Evolutionary conservation across 2,888 invertebrate genomes (phyloP).

Genomic region (Bombylius discolor): DNA sequence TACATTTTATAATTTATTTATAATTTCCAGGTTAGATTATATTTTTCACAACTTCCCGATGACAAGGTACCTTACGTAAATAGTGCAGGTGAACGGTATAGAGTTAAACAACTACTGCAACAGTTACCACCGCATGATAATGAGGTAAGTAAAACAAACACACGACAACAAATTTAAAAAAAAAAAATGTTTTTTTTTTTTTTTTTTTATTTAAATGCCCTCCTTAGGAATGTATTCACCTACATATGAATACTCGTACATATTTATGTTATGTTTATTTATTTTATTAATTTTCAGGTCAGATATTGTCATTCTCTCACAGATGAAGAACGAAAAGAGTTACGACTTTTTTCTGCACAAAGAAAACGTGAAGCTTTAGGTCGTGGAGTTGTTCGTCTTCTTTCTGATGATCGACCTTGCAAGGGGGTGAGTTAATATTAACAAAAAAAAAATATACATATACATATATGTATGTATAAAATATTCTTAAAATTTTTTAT

Average conservation of each 20-base stretch:
- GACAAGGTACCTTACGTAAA: slow-evolving; percentile 96
- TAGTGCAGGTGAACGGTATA: slow-evolving; percentile 85
- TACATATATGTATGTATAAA: no score
- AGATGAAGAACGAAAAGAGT: slow-evolving; percentile 86
- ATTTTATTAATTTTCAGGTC: slow-evolving; percentile 41
- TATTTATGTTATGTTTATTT: no score
- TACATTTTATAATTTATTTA: background rate
- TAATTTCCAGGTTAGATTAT: slow-evolving; percentile 78
- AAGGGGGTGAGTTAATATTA: slow-evolving; percentile 52
- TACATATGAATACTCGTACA: no score
- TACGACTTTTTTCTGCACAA: slow-evolving; percentile 83
- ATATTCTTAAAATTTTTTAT: no score
- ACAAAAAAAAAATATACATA: no score
- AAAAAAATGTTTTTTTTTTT: no score
- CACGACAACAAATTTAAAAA: no score
- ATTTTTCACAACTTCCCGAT: slow-evolving; percentile 89
- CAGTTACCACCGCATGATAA: slow-evolving; percentile 97
- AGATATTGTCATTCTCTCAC: slow-evolving; percentile 88
- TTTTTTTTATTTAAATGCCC: no score
- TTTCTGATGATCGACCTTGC: slow-evolving; percentile 59
- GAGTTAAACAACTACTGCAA: slow-evolving; percentile 84
- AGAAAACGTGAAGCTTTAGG: slow-evolving; percentile 90
- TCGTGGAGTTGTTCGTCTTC: slow-evolving; percentile 74
- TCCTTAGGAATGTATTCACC: no score
- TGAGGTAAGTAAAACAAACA: slow-evolving; percentile 42